phyloP scores from a whole-genome alignment of 2,888 invertebrate species.

The Salpingus planirostris region DNA sequence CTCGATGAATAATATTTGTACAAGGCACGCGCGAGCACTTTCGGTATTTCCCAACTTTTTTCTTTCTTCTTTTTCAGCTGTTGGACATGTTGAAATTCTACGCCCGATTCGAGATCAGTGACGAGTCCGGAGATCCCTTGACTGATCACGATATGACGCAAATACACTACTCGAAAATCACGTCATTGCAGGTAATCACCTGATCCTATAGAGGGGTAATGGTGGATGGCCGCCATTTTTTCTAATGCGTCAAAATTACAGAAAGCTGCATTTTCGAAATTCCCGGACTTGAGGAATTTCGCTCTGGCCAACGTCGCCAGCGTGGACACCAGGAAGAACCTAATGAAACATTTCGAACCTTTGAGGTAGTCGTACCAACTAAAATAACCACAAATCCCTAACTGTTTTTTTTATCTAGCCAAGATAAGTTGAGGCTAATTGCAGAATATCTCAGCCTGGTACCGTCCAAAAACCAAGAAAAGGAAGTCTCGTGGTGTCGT shows the following conservation, averaged over 20 bases:
- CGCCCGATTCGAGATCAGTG: slow-evolving; percentile 94
- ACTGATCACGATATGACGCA: slow-evolving; percentile 91
- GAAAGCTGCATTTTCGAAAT: slow-evolving; percentile 90
- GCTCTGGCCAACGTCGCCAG: slow-evolving; percentile 89
- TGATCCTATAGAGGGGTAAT: neutral
- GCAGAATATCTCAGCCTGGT: slow-evolving; percentile 82
- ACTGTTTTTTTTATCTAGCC: slow-evolving; percentile 39
- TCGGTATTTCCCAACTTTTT: neutral
- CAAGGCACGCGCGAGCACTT: too few relatives aligned
- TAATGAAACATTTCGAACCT: slow-evolving; percentile 77
- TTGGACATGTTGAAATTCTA: slow-evolving; percentile 95
- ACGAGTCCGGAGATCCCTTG: slow-evolving; percentile 89
- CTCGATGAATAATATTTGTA: too few relatives aligned
- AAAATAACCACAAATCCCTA: neutral
- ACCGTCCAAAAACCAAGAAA: slow-evolving; percentile 61
- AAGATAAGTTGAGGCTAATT: slow-evolving; percentile 73
- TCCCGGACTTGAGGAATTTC: slow-evolving; percentile 76
- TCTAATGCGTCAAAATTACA: slow-evolving; percentile 36
- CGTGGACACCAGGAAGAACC: slow-evolving; percentile 80
- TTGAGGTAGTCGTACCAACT: slow-evolving; percentile 52
- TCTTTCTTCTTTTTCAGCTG: slow-evolving; percentile 50
- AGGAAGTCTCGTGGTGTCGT: slow-evolving; percentile 64
- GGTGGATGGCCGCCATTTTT: neutral
- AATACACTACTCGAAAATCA: slow-evolving; percentile 86
- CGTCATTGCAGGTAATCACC: slow-evolving; percentile 70